These are phyloP conservation scores for Polyommatus icarus DNA, from an alignment of 2,888 invertebrate genomes.

Conservation along the genomic window DNA sequence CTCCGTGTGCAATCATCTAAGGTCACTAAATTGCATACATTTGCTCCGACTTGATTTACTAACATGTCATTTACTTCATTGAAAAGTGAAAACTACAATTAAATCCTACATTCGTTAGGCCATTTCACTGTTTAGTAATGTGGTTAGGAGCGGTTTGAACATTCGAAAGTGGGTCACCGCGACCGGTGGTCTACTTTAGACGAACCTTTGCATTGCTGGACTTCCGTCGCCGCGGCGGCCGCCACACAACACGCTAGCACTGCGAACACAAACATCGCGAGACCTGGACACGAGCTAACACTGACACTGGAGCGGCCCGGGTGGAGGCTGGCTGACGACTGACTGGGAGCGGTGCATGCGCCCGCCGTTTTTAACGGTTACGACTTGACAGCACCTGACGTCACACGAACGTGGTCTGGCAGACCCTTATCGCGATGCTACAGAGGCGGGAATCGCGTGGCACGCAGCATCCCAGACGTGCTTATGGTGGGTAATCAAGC, in stretches of 20 bases:
- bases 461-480: not conserved
- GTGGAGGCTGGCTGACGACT: not conserved
- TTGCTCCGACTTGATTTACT: not conserved
- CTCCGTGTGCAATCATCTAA: not conserved
- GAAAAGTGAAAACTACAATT: not conserved
- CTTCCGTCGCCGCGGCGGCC: constrained; percentile 56
- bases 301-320: not conserved
- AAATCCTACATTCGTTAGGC: too few relatives aligned
- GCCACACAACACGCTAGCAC: constrained; percentile 58
- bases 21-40: not conserved
- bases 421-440: not conserved
- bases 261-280: constrained; percentile 57
- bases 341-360: constrained; percentile 10
- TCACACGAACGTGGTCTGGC: not conserved
- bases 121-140: not conserved
- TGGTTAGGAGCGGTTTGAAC: not conserved
- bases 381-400: not conserved
- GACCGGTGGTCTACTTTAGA: constrained; percentile 43
- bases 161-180: not conserved
- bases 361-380: constrained; percentile 13
- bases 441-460: not conserved
- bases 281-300: constrained; percentile 45
- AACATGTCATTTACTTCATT: not conserved
- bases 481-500: not conserved
- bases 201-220: constrained; percentile 67